Base-by-base conservation (phyloP, 1,140 invertebrate species). In the Magallana angulata region DNA sequence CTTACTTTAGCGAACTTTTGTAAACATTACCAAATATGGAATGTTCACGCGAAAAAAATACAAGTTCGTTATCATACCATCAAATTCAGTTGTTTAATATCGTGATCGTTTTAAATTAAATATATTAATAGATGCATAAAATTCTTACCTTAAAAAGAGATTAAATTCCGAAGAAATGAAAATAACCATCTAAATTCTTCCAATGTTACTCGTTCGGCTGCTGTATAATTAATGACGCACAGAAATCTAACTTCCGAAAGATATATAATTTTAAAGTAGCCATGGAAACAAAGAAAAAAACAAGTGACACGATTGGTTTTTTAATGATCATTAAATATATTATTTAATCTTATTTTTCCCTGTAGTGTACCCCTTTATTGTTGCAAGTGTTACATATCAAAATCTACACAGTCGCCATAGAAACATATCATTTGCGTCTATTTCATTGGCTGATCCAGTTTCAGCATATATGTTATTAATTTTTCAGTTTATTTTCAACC, bases 281-380 rank as follows among this genome's bases (percentile, higher is more conserved):
- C 64, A 18, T 68, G 64, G 64, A 68, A n/a, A 68, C 64, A 68
- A 68, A 36, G 1, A 36, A 36, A 36, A 36, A 36, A 64, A 64
- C 62, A 7, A 64, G 62, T 64, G 16, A 64, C 11, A 64, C 62
- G 16, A 64, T 64, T 64, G 62, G 62, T 64, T 64, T n/a, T n/a
- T 64, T 64, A n/a, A 64, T 64, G 62, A 64, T 64, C 62, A 64
- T 64, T n/a, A 64, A 64, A 16, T n/a, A n/a, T 64, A 64, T 64
- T 64, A 64, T 64, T 64, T n/a, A 7, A 64, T 64, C 18, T 64
- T 64, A 64, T n/a, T 64, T 64, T 18, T 18, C 18, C 62, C 62
- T 64, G 62, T 64, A 64, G 62, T 64, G 62, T 11, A 64, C 62
- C 62, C 7, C 16, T 64, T 12, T 64, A 64, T 64, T 64, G 62